phyloP scores from a whole-genome alignment of 2,113 vertebrate genomes.

The Pseudopipra pipra region DNA sequence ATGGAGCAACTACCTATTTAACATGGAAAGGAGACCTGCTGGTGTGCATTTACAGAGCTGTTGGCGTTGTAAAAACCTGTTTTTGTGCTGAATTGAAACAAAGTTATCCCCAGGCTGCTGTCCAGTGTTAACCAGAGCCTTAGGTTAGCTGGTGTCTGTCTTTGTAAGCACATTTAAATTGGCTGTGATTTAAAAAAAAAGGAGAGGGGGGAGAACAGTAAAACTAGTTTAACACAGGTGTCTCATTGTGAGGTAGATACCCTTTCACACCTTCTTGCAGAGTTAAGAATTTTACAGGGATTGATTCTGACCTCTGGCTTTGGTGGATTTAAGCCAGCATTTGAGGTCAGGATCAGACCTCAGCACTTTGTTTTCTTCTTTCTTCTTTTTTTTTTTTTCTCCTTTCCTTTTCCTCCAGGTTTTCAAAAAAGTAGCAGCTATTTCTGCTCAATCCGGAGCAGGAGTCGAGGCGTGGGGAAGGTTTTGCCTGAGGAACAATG shows the following conservation, averaged over 20 bases:
- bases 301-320: background rate
- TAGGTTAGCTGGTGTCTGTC: background rate
- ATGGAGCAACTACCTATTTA: background rate
- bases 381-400: background rate
- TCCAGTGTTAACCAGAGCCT: background rate
- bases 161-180: background rate
- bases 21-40: background rate
- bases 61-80: background rate
- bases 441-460: background rate
- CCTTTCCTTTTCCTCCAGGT: background rate
- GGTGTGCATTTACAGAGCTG: fast-evolving
- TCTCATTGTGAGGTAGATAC: background rate
- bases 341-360: background rate
- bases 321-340: background rate
- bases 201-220: fast-evolving
- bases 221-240: background rate
- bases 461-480: background rate
- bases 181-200: background rate
- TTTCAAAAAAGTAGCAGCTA: background rate
- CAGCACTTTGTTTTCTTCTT: background rate
- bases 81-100: background rate
- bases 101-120: background rate
- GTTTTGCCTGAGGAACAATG: constrained; percentile 48
- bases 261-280: background rate
- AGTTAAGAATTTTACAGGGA: background rate